Percentiles rank a stretch among this genome's conserved stretches.
Conservation (phyloP, 2,888 invertebrate species). For the Labia minor region DNA sequence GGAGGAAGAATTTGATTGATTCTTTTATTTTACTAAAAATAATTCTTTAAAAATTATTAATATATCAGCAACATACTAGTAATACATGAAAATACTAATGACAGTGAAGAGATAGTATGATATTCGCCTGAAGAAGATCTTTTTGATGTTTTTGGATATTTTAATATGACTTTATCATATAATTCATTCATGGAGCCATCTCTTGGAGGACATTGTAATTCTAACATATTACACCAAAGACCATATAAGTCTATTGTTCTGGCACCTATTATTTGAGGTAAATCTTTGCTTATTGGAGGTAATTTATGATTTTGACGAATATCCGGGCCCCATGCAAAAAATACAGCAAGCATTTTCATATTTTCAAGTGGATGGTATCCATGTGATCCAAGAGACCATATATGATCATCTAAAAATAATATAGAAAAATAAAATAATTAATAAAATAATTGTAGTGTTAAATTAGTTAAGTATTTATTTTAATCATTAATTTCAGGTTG, state of each 20-base stretch:
- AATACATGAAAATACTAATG: too few relatives aligned
- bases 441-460: too few relatives aligned
- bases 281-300: slow-evolving; percentile 43
- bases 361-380: slow-evolving; percentile 50
- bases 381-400: slow-evolving; percentile 44
- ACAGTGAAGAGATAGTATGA: too few relatives aligned
- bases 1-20: too few relatives aligned
- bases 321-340: slow-evolving; percentile 57
- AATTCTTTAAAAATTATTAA: too few relatives aligned
- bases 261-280: not conserved
- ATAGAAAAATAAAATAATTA: too few relatives aligned
- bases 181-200: not conserved
- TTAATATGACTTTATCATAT: too few relatives aligned
- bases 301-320: slow-evolving; percentile 43
- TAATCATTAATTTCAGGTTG: not conserved
- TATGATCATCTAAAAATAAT: not conserved
- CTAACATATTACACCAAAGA: slow-evolving; percentile 49
- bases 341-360: slow-evolving; percentile 54
- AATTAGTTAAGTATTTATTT: too few relatives aligned
- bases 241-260: slow-evolving; percentile 54
- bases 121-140: too few relatives aligned
- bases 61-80: too few relatives aligned
- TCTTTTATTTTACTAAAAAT: too few relatives aligned
- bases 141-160: too few relatives aligned
- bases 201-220: slow-evolving; percentile 32